These are phyloP conservation scores for Parus major DNA, from an alignment of 2,113 vertebrate genomes.

Conservation along the genomic window DNA sequence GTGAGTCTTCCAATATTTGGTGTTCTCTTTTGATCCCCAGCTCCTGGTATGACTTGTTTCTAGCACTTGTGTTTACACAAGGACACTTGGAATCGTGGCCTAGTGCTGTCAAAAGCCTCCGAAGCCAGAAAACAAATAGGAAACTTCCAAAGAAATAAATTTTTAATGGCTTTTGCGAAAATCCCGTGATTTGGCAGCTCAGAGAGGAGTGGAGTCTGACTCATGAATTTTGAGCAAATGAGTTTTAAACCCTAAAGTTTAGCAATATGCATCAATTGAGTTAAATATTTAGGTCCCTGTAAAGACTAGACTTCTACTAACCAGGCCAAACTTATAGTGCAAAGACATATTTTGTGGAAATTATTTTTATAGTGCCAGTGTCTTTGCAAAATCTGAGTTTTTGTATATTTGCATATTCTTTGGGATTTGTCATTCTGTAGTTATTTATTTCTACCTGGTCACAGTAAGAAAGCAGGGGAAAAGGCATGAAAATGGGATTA, in stretches of 20 bases:
- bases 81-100: conserved; percentile 37
- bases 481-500: conserved; percentile 1
- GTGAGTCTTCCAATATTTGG: conserved; percentile 58
- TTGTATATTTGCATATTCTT: background rate
- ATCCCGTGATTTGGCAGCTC: background rate
- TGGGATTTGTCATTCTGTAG: background rate
- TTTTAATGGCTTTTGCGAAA: conserved; percentile 6
- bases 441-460: conserved; percentile 7
- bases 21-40: conserved; percentile 52
- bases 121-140: background rate
- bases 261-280: background rate
- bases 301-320: background rate
- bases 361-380: background rate
- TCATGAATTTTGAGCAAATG: conserved; percentile 29
- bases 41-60: conserved; percentile 55
- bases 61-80: background rate
- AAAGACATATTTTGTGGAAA: background rate
- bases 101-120: background rate
- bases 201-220: background rate
- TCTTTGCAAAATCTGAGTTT: background rate
- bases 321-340: background rate
- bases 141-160: background rate
- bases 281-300: conserved; percentile 21
- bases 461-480: conserved; percentile 16
- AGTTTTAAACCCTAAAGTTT: too few relatives aligned